phyloP scores from a whole-genome alignment of 2,888 invertebrate genomes.

The Camponotus fellah region DNA sequence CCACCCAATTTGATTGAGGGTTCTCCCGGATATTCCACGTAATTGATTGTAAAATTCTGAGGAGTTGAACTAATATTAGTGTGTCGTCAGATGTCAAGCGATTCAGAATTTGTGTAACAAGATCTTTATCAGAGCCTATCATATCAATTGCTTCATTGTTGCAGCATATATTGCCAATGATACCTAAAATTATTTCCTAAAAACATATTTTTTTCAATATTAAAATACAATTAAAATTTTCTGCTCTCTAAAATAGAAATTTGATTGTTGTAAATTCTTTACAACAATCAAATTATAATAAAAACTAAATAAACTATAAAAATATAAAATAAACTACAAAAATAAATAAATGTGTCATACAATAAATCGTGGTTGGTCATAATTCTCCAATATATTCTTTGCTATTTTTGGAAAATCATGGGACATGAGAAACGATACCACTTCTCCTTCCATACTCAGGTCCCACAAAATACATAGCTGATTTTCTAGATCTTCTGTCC shows the following conservation, averaged over 20 bases:
- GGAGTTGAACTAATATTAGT: conserved; percentile 11
- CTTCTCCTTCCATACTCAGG: background rate
- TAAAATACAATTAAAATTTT: background rate
- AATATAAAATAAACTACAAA: background rate
- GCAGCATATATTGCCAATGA: conserved; percentile 26
- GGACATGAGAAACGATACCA: background rate
- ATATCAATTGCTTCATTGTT: background rate
- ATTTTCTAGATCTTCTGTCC: background rate
- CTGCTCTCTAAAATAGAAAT: background rate
- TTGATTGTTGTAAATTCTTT: no score
- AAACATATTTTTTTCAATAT: conserved; percentile 5
- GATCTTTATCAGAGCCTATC: background rate
- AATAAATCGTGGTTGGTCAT: conserved; percentile 5
- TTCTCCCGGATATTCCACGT: background rate
- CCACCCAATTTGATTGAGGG: conserved; percentile 8
- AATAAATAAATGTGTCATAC: conserved; percentile 16
- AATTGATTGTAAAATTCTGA: background rate
- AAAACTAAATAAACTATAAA: background rate
- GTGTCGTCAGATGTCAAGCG: background rate
- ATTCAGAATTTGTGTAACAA: background rate
- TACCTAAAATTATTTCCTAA: conserved; percentile 29
- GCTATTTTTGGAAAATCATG: conserved; percentile 12
- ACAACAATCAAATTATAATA: background rate
- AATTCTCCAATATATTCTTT: background rate
- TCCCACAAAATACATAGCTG: conserved; percentile 22